phyloP scores from a whole-genome alignment of 1,140 invertebrate species.

The Triops longicaudatus region DNA sequence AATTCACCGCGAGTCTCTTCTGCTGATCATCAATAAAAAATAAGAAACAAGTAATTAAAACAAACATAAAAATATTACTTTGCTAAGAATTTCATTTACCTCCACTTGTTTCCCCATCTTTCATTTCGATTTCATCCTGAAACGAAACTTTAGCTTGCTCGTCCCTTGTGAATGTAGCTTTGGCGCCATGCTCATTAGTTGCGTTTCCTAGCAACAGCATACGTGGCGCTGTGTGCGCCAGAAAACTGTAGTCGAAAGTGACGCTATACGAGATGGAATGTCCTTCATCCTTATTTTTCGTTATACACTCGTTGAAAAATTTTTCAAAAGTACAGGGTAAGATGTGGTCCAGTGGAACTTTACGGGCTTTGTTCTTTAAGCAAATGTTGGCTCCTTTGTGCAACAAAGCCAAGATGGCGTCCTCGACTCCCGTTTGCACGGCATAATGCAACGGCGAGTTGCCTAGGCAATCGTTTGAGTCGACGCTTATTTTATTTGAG shows the following conservation, averaged over 20 bases:
- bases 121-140: too few species aligned
- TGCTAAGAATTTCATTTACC: too few species aligned
- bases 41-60: too few species aligned
- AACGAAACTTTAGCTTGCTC: too few species aligned
- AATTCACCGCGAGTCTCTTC: too few species aligned
- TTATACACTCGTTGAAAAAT: slow-evolving; percentile 59
- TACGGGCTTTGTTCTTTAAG: slow-evolving; percentile 52
- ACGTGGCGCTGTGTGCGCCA: slow-evolving; percentile 46
- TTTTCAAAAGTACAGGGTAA: slow-evolving; percentile 52
- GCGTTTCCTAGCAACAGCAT: too few species aligned
- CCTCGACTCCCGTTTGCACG: slow-evolving; percentile 38
- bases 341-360: slow-evolving; percentile 59
- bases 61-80: too few species aligned
- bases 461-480: slow-evolving; percentile 56
- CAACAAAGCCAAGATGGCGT: slow-evolving; percentile 51
- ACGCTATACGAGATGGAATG: slow-evolving; percentile 56
- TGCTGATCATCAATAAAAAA: too few species aligned
- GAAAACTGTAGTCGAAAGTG: slow-evolving; percentile 59
- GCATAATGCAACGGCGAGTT: slow-evolving; percentile 77
- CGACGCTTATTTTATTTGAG: slow-evolving; percentile 31
- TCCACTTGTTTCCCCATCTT: too few species aligned
- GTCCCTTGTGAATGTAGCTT: too few species aligned
- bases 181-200: too few species aligned
- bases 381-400: slow-evolving; percentile 61
- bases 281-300: slow-evolving; percentile 47